phyloP scores from a whole-genome alignment of 2,113 vertebrate genomes.

The Antechinus stuartii region DNA sequence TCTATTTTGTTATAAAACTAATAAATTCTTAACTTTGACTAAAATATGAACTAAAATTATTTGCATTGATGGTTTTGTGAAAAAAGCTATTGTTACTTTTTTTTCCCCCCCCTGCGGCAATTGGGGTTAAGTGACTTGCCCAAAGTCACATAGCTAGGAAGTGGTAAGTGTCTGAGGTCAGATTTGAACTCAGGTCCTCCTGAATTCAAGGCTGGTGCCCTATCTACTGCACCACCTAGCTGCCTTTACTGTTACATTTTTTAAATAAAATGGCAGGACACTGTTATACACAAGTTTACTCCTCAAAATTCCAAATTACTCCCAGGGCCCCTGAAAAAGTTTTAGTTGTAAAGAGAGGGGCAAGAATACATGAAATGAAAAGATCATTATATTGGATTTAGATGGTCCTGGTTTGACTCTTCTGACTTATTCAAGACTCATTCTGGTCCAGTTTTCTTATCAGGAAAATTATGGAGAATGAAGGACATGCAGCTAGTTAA shows the following conservation, averaged over 20 bases:
- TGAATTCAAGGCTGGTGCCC: too few species aligned
- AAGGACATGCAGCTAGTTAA: background rate
- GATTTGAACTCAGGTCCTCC: too few species aligned
- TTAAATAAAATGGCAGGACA: background rate
- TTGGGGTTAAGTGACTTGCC: too few species aligned
- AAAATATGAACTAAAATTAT: background rate
- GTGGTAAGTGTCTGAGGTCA: too few species aligned
- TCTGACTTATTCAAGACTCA: background rate
- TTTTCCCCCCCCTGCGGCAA: too few species aligned
- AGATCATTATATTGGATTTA: background rate
- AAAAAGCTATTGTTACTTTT: background rate
- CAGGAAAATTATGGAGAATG: background rate
- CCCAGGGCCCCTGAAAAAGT: background rate
- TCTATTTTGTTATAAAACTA: background rate
- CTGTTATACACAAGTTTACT: background rate
- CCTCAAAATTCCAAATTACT: background rate
- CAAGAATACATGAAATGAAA: background rate
- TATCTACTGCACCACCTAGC: too few species aligned
- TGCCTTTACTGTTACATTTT: background rate
- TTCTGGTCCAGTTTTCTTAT: background rate
- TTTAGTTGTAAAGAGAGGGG: background rate
- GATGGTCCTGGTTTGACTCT: background rate
- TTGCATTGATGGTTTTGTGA: background rate
- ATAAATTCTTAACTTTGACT: background rate
- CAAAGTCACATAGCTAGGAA: too few species aligned